These are phyloP conservation scores for Argya squamiceps DNA, from an alignment of 2,797 vertebrate species.

Conservation along the genomic window DNA sequence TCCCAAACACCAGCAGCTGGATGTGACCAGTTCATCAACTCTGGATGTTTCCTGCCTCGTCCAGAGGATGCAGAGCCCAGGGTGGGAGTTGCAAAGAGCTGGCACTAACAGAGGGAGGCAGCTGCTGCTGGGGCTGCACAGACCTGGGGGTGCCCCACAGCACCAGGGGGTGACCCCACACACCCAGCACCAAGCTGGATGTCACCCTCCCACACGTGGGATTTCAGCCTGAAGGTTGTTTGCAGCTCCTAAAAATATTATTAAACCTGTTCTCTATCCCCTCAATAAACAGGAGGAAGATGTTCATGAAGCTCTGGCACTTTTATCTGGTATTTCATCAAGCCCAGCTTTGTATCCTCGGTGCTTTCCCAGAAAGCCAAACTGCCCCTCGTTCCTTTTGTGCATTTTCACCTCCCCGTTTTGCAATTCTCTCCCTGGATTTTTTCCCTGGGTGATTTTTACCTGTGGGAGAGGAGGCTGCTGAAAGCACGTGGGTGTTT, in stretches of 20 bases:
- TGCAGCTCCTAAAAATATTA: background rate
- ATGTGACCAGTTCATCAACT: fast-evolving
- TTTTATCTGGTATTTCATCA: background rate
- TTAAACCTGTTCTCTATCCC: background rate
- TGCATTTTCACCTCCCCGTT: background rate
- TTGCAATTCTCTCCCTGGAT: background rate
- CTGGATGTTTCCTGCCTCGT: background rate
- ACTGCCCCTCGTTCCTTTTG: too few relatives aligned
- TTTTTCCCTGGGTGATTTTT: background rate
- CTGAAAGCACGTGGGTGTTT: background rate
- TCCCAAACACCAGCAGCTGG: background rate
- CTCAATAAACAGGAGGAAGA: background rate
- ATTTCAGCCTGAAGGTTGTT: background rate
- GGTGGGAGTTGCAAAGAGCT: background rate
- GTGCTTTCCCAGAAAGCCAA: background rate
- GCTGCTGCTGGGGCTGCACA: background rate
- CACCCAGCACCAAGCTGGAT: fast-evolving
- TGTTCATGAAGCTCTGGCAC: background rate
- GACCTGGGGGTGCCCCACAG: too few relatives aligned
- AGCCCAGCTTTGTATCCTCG: fast-evolving
- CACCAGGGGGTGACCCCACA: fast-evolving
- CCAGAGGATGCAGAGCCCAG: background rate
- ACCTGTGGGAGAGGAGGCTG: background rate
- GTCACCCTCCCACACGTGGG: background rate
- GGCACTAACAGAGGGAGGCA: background rate